These are phyloP conservation scores for Chanos chanos DNA, from an alignment of 2,797 vertebrate genomes.

Conservation along the genomic window DNA sequence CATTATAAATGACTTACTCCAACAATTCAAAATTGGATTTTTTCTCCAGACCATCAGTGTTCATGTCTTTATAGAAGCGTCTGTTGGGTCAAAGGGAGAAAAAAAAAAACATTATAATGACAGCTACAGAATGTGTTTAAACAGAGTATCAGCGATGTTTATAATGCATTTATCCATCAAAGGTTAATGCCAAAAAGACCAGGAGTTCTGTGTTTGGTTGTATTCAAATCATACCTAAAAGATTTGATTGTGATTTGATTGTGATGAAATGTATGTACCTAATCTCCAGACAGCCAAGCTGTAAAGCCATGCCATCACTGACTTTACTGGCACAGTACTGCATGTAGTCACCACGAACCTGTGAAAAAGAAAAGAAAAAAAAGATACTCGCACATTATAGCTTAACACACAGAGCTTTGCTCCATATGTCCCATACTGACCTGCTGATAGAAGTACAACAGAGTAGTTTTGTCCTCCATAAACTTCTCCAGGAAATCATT, in stretches of 20 bases:
- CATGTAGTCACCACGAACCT: constrained; percentile 75
- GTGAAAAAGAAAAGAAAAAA: background rate
- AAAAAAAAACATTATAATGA: background rate
- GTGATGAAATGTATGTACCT: constrained; percentile 65
- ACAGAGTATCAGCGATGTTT: background rate
- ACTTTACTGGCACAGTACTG: constrained; percentile 68
- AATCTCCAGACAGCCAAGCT: constrained; percentile 92
- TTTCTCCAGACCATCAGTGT: constrained; percentile 86
- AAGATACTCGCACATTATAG: background rate
- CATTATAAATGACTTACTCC: constrained; percentile 79
- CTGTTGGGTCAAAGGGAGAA: constrained; percentile 55
- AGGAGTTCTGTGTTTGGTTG: background rate
- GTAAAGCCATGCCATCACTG: constrained; percentile 91
- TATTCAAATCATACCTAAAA: background rate
- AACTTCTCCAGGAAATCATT: constrained; percentile 82
- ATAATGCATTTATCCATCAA: background rate
- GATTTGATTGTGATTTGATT: background rate
- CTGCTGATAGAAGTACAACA: constrained; percentile 96
- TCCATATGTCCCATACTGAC: constrained; percentile 56
- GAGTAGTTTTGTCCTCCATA: constrained; percentile 84
- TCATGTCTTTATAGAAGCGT: constrained; percentile 94
- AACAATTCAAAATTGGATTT: constrained; percentile 90
- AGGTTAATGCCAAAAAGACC: background rate
- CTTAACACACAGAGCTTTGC: background rate
- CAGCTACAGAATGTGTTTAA: background rate